phyloP scores from a whole-genome alignment of 2,797 vertebrate species.

The Discoglossus pictus region DNA sequence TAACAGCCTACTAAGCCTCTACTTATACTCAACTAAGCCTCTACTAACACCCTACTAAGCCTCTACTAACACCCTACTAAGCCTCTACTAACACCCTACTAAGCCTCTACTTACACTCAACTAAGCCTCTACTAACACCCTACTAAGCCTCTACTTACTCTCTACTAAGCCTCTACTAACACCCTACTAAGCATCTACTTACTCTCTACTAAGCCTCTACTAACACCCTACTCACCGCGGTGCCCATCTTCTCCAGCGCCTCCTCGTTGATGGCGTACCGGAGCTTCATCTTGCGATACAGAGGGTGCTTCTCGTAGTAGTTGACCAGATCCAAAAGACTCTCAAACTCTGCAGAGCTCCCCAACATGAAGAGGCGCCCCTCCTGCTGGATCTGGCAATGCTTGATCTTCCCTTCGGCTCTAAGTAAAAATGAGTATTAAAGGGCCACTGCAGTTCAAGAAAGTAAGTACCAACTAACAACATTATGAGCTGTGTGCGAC shows the following conservation, averaged over 20 bases:
- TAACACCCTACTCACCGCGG: constrained; percentile 59
- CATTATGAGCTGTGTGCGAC: too few relatives aligned
- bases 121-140: too few relatives aligned
- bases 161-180: too few relatives aligned
- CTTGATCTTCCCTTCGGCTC: constrained; percentile 73
- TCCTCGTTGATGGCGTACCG: constrained; percentile 74
- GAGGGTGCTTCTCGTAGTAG: constrained; percentile 71
- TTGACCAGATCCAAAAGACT: constrained; percentile 70
- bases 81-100: too few relatives aligned
- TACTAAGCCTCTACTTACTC: too few relatives aligned
- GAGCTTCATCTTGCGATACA: constrained; percentile 73
- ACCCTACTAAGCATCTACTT: not conserved
- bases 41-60: too few relatives aligned
- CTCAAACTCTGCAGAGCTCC: constrained; percentile 69
- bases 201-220: not conserved
- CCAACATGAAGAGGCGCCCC: constrained; percentile 70
- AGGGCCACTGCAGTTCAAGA: too few relatives aligned
- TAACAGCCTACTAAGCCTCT: too few relatives aligned
- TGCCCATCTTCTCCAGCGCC: constrained; percentile 73
- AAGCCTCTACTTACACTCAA: too few relatives aligned
- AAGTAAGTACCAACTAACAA: too few relatives aligned
- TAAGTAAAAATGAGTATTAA: constrained; percentile 31
- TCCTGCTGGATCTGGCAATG: constrained; percentile 74
- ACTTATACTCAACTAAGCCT: too few relatives aligned
- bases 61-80: too few relatives aligned